These are phyloP conservation scores for Pipistrellus pipistrellus DNA, from an alignment of 2,797 vertebrate species.

Conservation along the genomic window DNA sequence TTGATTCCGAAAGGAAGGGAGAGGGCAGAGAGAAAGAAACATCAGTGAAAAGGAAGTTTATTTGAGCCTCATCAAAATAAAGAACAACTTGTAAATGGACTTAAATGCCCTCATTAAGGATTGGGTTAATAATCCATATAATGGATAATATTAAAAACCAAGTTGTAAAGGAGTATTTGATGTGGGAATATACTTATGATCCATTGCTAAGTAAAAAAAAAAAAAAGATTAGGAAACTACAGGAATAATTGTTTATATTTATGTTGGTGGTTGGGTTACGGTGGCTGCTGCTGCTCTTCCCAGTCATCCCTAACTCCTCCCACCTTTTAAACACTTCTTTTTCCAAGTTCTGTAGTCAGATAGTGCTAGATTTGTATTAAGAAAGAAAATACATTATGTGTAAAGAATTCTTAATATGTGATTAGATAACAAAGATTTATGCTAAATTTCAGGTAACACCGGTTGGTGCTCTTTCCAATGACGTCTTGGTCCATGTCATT, in stretches of 20 bases:
- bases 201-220: slow-evolving; percentile 2
- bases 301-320: neutral
- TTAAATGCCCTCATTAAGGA: neutral
- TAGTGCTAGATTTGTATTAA: slow-evolving; percentile 52
- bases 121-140: neutral
- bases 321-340: slow-evolving; percentile 15
- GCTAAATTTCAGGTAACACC: slow-evolving; percentile 94
- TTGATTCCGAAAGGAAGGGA: no score
- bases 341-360: neutral
- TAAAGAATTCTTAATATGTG: neutral
- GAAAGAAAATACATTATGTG: slow-evolving; percentile 27
- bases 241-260: slow-evolving; percentile 30
- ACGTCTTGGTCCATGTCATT: slow-evolving; percentile 99
- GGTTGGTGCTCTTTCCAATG: slow-evolving; percentile 97
- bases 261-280: neutral
- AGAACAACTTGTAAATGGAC: slow-evolving; percentile 5
- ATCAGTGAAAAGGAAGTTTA: neutral
- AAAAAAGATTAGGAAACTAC: neutral
- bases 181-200: neutral
- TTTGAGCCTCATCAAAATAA: slow-evolving; percentile 3
- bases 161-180: neutral
- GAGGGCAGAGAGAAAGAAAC: no score
- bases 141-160: slow-evolving; percentile 43
- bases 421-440: slow-evolving; percentile 42
- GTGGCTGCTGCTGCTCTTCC: neutral